phyloP scores from a whole-genome alignment of 2,113 vertebrate species.

The Argyrosomus japonicus region DNA sequence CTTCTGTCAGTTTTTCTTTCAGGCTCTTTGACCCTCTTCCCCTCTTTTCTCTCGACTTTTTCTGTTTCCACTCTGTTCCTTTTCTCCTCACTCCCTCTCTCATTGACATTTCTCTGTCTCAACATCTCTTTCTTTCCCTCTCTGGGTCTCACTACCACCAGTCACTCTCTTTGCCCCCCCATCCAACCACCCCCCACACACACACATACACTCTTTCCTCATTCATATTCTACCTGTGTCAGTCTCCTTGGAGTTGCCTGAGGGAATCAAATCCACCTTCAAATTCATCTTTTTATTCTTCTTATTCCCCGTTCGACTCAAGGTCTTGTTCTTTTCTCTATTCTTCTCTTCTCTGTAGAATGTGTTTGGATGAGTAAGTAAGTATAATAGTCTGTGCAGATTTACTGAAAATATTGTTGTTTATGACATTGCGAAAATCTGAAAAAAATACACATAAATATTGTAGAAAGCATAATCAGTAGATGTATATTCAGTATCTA shows the following conservation, averaged over 20 bases:
- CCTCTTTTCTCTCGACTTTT: slow-evolving; percentile 18
- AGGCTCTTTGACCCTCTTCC: slow-evolving; percentile 50
- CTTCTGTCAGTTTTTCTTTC: slow-evolving; percentile 53
- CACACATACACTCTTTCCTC: slow-evolving; percentile 55
- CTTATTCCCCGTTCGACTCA: slow-evolving; percentile 69
- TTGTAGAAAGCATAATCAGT: neutral
- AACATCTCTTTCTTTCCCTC: slow-evolving; percentile 24
- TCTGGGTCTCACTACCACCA: slow-evolving; percentile 42
- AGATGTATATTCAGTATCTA: slow-evolving; percentile 1
- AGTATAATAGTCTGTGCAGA: slow-evolving; percentile 28
- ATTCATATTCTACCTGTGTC: slow-evolving; percentile 81
- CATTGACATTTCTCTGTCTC: slow-evolving; percentile 50
- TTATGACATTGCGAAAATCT: neutral
- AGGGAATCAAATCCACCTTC: slow-evolving; percentile 80
- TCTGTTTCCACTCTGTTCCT: slow-evolving; percentile 23
- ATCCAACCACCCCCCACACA: slow-evolving; percentile 9
- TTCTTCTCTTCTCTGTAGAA: slow-evolving; percentile 34
- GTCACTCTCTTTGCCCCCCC: slow-evolving; percentile 12
- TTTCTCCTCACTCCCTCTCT: slow-evolving; percentile 36
- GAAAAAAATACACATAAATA: slow-evolving; percentile 17
- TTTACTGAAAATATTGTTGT: slow-evolving; percentile 33
- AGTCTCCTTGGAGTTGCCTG: slow-evolving; percentile 79
- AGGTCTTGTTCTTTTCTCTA: slow-evolving; percentile 65
- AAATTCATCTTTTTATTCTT: slow-evolving; percentile 79
- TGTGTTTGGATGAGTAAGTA: slow-evolving; percentile 34